Percentiles rank a stretch among this genome's conserved stretches.
phyloP scores from a whole-genome alignment of 1,140 invertebrate species.

The Thalassaphorura encarpata region DNA sequence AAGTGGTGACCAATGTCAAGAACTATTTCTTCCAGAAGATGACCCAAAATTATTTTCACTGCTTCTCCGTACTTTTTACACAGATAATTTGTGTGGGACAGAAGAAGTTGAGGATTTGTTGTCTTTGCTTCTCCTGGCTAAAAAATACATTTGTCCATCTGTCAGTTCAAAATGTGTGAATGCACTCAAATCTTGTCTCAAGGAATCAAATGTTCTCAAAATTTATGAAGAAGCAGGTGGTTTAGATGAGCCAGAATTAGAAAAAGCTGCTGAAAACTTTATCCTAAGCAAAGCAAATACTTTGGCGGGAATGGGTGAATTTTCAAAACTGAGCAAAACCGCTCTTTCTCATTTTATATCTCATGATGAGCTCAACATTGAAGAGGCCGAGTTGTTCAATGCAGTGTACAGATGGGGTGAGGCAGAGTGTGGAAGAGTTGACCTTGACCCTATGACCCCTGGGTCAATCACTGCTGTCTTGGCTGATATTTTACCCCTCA shows the following conservation, averaged over 20 bases:
- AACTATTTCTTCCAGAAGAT: constrained; percentile 20
- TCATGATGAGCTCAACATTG: constrained; percentile 26
- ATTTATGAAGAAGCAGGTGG: constrained; percentile 20
- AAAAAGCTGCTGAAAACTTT: constrained; percentile 19
- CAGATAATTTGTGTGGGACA: not conserved
- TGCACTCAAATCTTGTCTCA: constrained; percentile 7
- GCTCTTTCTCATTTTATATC: constrained; percentile 15
- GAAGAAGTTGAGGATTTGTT: constrained; percentile 7
- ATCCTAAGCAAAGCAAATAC: constrained; percentile 21
- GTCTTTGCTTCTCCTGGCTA: constrained; percentile 18
- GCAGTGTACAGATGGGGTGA: constrained; percentile 23
- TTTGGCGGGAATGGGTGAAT: constrained; percentile 15
- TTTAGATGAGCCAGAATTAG: constrained; percentile 18
- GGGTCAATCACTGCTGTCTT: constrained; percentile 10
- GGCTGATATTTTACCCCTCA: constrained; percentile 16
- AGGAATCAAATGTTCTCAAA: constrained; percentile 19
- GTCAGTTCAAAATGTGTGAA: constrained; percentile 13
- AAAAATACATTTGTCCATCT: constrained; percentile 24
- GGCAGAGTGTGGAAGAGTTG: constrained; percentile 1
- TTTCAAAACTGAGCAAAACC: constrained; percentile 17
- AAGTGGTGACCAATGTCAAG: not conserved
- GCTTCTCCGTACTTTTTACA: constrained; percentile 20
- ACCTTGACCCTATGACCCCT: not conserved
- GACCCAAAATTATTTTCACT: constrained; percentile 14
- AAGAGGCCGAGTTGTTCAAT: constrained; percentile 23